Base-by-base conservation (phyloP, 2,113 vertebrate species). In the Microtus richardsoni region DNA sequence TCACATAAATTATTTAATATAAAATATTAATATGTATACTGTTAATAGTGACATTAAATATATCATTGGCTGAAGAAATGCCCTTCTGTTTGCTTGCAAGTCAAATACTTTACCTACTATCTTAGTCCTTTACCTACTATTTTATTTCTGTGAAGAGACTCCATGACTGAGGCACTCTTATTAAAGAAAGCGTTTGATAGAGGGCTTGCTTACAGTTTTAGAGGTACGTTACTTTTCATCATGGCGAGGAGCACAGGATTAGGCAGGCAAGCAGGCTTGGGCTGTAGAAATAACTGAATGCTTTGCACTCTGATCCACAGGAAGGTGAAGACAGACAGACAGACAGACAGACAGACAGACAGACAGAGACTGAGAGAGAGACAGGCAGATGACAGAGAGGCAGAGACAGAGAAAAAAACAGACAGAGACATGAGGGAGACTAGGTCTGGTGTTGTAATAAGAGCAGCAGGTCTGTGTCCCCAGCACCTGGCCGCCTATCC, bases 11-110 rank as follows among this genome's bases (percentile, higher is more conserved):
- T 84, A 85, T 30, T 58, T 7, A 89, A 5, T 66, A 79, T 71
- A 49, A 88, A 66, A 52, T n/a, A 62, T 91, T 49, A 94, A 82
- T 93, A 58, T 91, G 44, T 84, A 1, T 2, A 62, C 26, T 83
- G n/a, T 84, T 95, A 92, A 83, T 36, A 26, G 1, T 89, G 5
- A 66, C 62, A 39, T 77, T 96, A 88, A 84, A 47, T 47, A 33
- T 47, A 33, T 52, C 62, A 36, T 73, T 66, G 3, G 7, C 21
- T 52, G 6, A 58, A 82, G 14, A 78, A 8, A 44, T 44, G 52
- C 26, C 54, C 3, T 60, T 83, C 13, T 26, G 79, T 4, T 24
- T 39, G 82, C 30, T 84, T 84, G 8, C 19, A 68, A 68, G 17
- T 22, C 41, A 44, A 85, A 47, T 3, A 68, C 9, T 33, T 68